Evolutionary conservation across 23 tunicate genomes (phyloP), one percentile per base, ranked within the genome.

Genomic region (Halocynthia roretzi): DNA sequence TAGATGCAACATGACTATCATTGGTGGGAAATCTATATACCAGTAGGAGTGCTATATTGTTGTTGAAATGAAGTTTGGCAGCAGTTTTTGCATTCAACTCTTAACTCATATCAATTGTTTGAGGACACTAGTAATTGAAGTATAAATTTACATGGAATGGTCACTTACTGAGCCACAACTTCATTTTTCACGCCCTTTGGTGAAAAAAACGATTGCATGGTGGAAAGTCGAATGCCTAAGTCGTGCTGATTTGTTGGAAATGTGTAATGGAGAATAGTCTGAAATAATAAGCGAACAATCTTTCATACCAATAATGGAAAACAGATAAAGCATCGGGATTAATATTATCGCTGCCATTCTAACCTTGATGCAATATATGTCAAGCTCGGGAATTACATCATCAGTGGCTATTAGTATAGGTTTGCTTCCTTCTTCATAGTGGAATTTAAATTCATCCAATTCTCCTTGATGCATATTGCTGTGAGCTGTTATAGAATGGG

Each of bases 371-470:
- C 44, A 49, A 57, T 88, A 86, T 12, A 88, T 67, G 11, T 83
- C 81, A 10, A 88, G 56, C 10, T 71, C 49, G 6, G 83, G 70
- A 20, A 88, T 57, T 0, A 79, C 87, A 58, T 79, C 78, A 54
- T 88, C 95, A 80, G 83, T 75, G 10, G 86, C 70, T n/a, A 88
- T 61, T 5, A 88, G 71, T 18, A 88, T 66, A 53, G 86, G 95
- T 19, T 71, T 51, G n/a, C 77, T 18, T 12, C 81, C 64, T 9
- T 74, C 83, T 7, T 73, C 81, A 10, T 54, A 22, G 21, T 74
- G 64, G 12, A 23, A 21, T 54, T 48, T 10, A 14, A 74, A 62
- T 22, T 50, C 49, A 74, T 74, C 78, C 8, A 74, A 21, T 18
- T 74, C 78, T n/a, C 78, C 56, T 48, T 74, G 78, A 52, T 48